Evolutionary conservation across 2,888 invertebrate genomes (phyloP).

Genomic region (Emesis russula): DNA sequence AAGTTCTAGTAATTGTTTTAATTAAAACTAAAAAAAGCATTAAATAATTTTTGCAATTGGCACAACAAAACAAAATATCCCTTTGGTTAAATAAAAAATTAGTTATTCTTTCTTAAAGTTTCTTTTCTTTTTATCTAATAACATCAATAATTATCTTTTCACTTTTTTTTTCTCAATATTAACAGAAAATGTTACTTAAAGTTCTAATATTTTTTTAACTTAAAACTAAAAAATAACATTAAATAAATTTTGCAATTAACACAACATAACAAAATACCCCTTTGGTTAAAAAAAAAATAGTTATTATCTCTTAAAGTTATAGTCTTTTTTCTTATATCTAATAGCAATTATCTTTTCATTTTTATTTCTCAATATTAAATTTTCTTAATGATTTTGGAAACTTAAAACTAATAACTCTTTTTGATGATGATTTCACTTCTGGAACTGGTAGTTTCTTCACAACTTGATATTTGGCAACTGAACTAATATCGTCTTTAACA

Average conservation of each 20-base stretch:
- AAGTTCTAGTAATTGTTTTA: not conserved
- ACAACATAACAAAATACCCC: no score
- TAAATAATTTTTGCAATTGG: not conserved
- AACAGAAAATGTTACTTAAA: no score
- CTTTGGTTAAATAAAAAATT: not conserved
- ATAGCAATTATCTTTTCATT: no score
- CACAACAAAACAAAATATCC: constrained; percentile 4
- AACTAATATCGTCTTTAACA: constrained; percentile 69
- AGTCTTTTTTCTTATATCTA: no score
- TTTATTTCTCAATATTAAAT: constrained; percentile 67
- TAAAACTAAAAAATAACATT: no score
- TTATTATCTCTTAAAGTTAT: no score
- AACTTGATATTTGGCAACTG: constrained; percentile 80
- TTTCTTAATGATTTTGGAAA: constrained; percentile 79
- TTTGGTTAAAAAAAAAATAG: no score
- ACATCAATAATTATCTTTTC: not conserved
- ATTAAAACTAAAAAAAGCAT: not conserved
- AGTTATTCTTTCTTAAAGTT: constrained; percentile 6
- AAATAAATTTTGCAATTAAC: no score
- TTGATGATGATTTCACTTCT: constrained; percentile 66
- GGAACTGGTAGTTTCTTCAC: constrained; percentile 82
- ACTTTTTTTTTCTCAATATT: not conserved
- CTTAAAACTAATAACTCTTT: constrained; percentile 61
- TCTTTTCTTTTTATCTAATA: not conserved
- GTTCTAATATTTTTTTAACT: no score